Evolutionary conservation across 2,113 vertebrate genomes (phyloP).

Genomic region (Bothrops jararaca): DNA sequence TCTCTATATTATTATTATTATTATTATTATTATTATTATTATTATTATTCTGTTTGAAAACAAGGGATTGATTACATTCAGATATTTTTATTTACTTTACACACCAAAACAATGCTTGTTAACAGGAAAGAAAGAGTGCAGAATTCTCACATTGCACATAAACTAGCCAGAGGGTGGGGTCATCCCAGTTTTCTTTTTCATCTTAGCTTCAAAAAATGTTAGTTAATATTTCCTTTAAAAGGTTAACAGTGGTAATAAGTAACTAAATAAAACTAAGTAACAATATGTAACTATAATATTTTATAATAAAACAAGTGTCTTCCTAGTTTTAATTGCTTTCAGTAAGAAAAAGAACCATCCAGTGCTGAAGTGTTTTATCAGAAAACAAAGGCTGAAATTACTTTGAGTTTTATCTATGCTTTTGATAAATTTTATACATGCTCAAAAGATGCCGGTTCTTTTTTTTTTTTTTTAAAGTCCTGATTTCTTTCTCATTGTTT

Average conservation of each 20-base stretch:
- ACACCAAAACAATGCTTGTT: neutral
- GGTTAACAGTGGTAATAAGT: neutral
- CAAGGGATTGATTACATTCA: neutral
- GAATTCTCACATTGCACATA: neutral
- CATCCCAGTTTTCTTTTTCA: neutral
- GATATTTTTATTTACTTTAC: neutral
- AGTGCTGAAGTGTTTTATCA: neutral
- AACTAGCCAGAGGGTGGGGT: neutral
- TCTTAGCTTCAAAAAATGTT: neutral
- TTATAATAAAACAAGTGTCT: neutral
- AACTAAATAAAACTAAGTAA: neutral
- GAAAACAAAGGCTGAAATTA: neutral
- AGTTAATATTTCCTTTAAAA: neutral
- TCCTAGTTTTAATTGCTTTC: neutral
- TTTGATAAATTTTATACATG: neutral
- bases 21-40: no score
- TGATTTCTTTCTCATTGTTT: slow-evolving; percentile 9
- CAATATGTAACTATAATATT: neutral
- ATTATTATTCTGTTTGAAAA: neutral
- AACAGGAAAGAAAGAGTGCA: neutral
- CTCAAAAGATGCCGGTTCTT: neutral
- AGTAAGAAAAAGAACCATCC: neutral
- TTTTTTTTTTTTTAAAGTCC: neutral
- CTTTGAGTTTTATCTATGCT: neutral
- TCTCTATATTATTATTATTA: neutral